These are phyloP conservation scores for Triplophysa siluroides DNA, from an alignment of 2,113 vertebrate genomes.

Conservation along the genomic window DNA sequence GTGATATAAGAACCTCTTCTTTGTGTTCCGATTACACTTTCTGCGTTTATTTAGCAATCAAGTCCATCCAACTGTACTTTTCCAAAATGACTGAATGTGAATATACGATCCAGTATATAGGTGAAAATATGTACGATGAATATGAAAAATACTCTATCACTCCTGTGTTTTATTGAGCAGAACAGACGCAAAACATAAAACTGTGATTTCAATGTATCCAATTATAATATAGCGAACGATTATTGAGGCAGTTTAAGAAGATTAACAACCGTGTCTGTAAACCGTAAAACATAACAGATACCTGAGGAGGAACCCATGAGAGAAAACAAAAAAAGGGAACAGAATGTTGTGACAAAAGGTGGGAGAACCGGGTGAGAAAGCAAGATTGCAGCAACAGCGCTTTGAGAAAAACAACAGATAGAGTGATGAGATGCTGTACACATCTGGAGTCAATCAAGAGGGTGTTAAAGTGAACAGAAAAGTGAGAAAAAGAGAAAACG, in stretches of 20 bases:
- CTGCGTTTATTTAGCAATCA: too few species aligned
- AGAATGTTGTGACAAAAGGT: slow-evolving; percentile 18
- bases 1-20: too few species aligned
- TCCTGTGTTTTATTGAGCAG: slow-evolving; percentile 15
- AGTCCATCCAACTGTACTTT: too few species aligned
- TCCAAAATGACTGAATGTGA: background rate
- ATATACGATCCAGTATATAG: background rate
- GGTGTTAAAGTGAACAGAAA: slow-evolving; percentile 12
- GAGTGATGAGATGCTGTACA: background rate
- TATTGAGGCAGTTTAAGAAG: background rate
- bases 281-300: background rate
- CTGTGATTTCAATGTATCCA: too few species aligned
- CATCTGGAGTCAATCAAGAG: slow-evolving; percentile 17
- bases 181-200: background rate
- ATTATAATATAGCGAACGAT: too few species aligned
- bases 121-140: background rate
- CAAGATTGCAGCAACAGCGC: slow-evolving; percentile 33
- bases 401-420: slow-evolving; percentile 1
- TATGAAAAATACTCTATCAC: background rate
- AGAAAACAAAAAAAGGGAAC: background rate
- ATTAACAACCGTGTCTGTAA: slow-evolving; percentile 24
- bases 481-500: background rate
- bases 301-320: slow-evolving; percentile 2
- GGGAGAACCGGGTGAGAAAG: slow-evolving; percentile 22
- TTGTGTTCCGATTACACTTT: too few species aligned